phyloP scores from a whole-genome alignment of 2,113 vertebrate species.

The Zingel zingel region DNA sequence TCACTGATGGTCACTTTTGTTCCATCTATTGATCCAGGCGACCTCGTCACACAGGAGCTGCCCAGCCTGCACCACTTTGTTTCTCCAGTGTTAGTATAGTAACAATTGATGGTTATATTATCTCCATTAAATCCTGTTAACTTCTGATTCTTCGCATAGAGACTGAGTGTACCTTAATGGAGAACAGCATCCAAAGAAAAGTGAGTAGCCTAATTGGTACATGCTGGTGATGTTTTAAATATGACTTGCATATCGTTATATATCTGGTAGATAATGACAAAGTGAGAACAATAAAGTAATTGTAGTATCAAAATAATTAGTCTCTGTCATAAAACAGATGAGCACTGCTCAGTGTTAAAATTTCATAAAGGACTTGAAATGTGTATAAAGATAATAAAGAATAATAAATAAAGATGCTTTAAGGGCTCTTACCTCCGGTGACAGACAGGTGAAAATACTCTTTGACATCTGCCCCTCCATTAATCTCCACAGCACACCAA shows the following conservation, averaged over 20 bases:
- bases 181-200: background rate
- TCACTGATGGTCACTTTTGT: background rate
- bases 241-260: background rate
- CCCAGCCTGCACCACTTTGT: slow-evolving; percentile 52
- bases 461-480: fast-evolving
- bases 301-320: too few species aligned
- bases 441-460: slow-evolving; percentile 20
- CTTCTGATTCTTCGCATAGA: slow-evolving; percentile 38
- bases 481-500: slow-evolving; percentile 59
- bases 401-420: background rate
- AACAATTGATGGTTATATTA: slow-evolving; percentile 12
- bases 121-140: slow-evolving; percentile 4
- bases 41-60: background rate
- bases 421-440: slow-evolving; percentile 27
- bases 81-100: fast-evolving
- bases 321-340: too few species aligned
- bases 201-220: background rate
- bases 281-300: too few species aligned
- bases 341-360: background rate
- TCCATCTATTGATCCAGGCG: slow-evolving; percentile 13
- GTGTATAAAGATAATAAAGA: background rate
- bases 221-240: background rate
- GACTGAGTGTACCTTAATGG: slow-evolving; percentile 13
- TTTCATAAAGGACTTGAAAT: background rate
- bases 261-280: background rate